Conservation (phyloP, 2,113 vertebrate genomes). For the Sinosuthora webbiana region DNA sequence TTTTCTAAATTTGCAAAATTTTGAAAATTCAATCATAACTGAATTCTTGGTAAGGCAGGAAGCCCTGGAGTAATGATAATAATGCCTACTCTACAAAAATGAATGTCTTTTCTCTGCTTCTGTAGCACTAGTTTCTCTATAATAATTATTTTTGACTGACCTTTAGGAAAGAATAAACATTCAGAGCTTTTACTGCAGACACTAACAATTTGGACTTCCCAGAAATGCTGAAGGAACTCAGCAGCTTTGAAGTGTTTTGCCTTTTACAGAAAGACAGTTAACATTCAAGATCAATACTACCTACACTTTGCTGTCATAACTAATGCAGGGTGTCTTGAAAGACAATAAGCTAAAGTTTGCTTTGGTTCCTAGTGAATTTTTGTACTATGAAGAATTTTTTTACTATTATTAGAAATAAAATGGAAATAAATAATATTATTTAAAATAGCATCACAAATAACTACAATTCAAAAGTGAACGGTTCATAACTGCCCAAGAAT, state of each 20-base stretch:
- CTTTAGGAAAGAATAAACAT: background rate
- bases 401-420: background rate
- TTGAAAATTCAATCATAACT: background rate
- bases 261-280: background rate
- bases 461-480: background rate
- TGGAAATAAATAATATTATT: background rate
- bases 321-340: background rate
- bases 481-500: accelerated
- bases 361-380: background rate
- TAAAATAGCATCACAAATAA: background rate
- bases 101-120: background rate
- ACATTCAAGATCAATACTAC: background rate
- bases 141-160: background rate
- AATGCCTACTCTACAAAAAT: background rate
- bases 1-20: background rate
- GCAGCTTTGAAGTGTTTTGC: background rate
- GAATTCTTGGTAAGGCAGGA: background rate
- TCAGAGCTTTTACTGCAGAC: background rate
- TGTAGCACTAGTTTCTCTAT: background rate
- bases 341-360: background rate
- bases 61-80: background rate
- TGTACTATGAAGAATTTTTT: background rate
- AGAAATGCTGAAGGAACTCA: background rate
- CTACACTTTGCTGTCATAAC: background rate
- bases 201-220: background rate